These are phyloP conservation scores for Petaurus breviceps DNA, from an alignment of 2,113 vertebrate genomes.

Conservation along the genomic window DNA sequence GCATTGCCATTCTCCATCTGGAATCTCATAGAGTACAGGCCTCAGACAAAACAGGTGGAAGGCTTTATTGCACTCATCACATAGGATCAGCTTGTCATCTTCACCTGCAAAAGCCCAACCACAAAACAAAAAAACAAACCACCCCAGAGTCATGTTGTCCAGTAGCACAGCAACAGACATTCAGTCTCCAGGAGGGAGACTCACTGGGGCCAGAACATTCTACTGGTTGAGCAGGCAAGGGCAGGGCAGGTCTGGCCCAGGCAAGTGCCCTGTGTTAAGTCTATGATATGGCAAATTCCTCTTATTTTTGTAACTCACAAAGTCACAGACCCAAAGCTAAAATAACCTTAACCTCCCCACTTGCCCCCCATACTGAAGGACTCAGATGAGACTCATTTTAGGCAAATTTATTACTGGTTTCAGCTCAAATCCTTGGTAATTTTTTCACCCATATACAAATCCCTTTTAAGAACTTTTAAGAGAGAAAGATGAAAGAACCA, in stretches of 20 bases:
- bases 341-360: background rate
- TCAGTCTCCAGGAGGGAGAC: background rate
- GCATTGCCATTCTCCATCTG: constrained; percentile 95
- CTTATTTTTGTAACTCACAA: background rate
- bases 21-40: constrained; percentile 94
- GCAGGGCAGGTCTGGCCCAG: no score
- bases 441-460: background rate
- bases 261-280: background rate
- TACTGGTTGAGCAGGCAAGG: background rate
- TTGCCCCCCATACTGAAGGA: background rate
- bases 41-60: constrained; percentile 98
- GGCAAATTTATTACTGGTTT: background rate
- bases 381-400: background rate
- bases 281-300: background rate
- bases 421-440: background rate
- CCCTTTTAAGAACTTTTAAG: background rate
- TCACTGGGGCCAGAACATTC: background rate
- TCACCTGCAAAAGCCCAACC: constrained; percentile 86
- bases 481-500: background rate
- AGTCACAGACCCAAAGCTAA: background rate
- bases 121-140: constrained; percentile 29
- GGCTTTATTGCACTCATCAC: constrained; percentile 98
- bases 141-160: background rate
- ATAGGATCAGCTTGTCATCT: constrained; percentile 97
- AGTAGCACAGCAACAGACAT: background rate